phyloP scores from a whole-genome alignment of 2,113 vertebrate species.

The Hyperopisus bebe region DNA sequence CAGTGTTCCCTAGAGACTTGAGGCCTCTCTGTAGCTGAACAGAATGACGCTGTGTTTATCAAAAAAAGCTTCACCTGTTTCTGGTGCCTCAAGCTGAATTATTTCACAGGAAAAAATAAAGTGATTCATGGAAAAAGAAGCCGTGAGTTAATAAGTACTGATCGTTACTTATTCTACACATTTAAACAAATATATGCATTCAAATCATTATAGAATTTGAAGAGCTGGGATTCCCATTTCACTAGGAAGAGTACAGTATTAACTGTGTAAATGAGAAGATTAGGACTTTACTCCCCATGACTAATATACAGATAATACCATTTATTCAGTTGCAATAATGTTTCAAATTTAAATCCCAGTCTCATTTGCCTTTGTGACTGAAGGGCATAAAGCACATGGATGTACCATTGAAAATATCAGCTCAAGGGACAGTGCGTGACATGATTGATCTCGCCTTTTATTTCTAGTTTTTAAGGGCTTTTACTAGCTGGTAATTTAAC shows the following conservation, averaged over 20 bases:
- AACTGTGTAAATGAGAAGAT: not conserved
- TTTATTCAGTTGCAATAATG: not conserved
- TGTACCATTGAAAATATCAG: not conserved
- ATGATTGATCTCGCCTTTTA: not conserved
- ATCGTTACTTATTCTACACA: not conserved
- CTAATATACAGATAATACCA: not conserved
- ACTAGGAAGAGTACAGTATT: not conserved
- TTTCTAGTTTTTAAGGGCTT: not conserved
- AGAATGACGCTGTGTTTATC: not conserved
- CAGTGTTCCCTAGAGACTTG: not conserved
- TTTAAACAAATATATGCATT: not conserved
- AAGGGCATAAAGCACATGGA: not conserved
- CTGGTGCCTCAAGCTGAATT: not conserved
- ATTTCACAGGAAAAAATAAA: not conserved
- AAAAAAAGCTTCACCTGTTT: not conserved
- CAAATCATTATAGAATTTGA: not conserved
- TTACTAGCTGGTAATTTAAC: not conserved
- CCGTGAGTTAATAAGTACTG: not conserved
- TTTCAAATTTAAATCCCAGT: not conserved
- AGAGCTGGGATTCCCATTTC: not conserved
- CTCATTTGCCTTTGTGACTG: not conserved
- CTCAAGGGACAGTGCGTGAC: not conserved
- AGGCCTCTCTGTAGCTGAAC: not conserved
- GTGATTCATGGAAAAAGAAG: not conserved
- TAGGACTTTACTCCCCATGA: not conserved